Conservation (phyloP, 2,797 vertebrate genomes). For the Tenualosa thibaudeaui region DNA sequence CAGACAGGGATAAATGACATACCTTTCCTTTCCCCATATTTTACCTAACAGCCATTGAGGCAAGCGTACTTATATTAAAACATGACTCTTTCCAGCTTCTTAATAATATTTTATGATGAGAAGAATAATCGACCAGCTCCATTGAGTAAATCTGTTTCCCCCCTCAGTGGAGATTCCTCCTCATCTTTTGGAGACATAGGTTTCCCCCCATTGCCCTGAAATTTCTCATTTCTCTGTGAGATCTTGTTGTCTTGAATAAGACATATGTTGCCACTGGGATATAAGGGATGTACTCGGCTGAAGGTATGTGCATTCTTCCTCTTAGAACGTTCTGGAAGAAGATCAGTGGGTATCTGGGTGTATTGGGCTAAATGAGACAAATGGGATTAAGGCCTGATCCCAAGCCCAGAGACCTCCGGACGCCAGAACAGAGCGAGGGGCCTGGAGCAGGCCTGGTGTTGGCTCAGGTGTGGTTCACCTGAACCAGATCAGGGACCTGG, state of each 20-base stretch:
- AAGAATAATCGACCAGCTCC: not conserved
- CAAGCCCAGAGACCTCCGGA: constrained; percentile 39
- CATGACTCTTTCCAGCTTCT: not conserved
- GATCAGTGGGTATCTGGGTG: constrained; percentile 45
- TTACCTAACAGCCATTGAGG: not conserved
- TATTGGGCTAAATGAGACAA: constrained; percentile 60
- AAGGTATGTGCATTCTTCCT: constrained; percentile 56
- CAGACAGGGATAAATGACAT: not conserved
- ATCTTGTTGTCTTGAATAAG: constrained; percentile 47
- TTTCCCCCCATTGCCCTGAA: not conserved
- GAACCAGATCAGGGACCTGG: not conserved
- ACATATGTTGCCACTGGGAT: constrained; percentile 60
- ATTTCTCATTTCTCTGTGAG: not conserved
- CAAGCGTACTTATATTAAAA: not conserved
- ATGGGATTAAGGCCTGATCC: constrained; percentile 54
- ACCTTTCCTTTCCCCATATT: not conserved
- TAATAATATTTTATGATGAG: not conserved
- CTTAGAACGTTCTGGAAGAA: constrained; percentile 56
- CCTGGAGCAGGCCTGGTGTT: not conserved
- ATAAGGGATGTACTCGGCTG: constrained; percentile 30
- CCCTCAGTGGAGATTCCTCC: not conserved
- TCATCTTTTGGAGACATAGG: not conserved
- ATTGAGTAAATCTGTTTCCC: not conserved
- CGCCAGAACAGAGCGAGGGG: not conserved
- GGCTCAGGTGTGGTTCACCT: not conserved